phyloP scores from a whole-genome alignment of 2,797 vertebrate genomes.

The Sebastes vulpes region DNA sequence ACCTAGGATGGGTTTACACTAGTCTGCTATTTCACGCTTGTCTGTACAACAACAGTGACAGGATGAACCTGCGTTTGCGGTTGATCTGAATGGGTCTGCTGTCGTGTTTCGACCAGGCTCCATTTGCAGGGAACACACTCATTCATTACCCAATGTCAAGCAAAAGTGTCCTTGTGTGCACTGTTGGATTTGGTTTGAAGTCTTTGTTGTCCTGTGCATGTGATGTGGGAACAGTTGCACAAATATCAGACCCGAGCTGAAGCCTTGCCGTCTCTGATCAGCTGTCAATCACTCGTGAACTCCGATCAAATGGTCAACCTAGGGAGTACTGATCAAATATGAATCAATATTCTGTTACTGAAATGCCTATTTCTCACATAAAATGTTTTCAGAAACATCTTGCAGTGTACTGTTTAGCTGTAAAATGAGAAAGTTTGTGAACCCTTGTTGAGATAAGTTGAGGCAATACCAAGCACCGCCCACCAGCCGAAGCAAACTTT shows the following conservation, averaged over 20 bases:
- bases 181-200: not conserved
- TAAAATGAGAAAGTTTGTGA: too few relatives aligned
- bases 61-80: constrained; percentile 30
- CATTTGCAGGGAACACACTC: constrained; percentile 7
- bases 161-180: constrained; percentile 10
- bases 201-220: not conserved
- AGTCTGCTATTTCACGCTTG: constrained; percentile 49
- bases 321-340: too few relatives aligned
- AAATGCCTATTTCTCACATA: too few relatives aligned
- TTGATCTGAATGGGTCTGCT: not conserved
- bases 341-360: too few relatives aligned
- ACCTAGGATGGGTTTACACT: constrained; percentile 41
- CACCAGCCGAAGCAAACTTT: too few relatives aligned
- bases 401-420: too few relatives aligned
- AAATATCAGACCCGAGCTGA: not conserved
- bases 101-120: constrained; percentile 12
- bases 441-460: too few relatives aligned
- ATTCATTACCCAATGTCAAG: constrained; percentile 19
- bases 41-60: constrained; percentile 33
- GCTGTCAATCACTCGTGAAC: too few relatives aligned
- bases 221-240: not conserved
- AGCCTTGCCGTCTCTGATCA: too few relatives aligned
- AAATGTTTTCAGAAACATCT: too few relatives aligned
- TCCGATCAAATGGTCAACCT: too few relatives aligned
- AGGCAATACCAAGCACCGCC: too few relatives aligned